Conservation (phyloP, 2,113 vertebrate species). For the Harpagus bidentatus region DNA sequence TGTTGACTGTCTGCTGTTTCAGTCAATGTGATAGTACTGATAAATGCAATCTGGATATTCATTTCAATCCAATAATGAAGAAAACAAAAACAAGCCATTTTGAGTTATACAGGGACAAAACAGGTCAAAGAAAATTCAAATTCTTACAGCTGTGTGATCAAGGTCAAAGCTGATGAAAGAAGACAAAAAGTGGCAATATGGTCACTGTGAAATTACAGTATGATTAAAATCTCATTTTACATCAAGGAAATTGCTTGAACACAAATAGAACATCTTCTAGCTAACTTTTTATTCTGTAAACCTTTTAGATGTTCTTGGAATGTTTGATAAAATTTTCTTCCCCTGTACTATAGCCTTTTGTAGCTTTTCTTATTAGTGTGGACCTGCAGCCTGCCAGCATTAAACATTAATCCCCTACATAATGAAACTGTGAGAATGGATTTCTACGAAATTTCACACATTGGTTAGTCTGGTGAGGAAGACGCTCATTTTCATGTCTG, state of each 20-base stretch:
- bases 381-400: conserved; percentile 28
- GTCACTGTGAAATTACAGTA: not conserved
- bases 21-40: not conserved
- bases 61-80: not conserved
- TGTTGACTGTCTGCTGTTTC: not conserved
- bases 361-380: conserved; percentile 61
- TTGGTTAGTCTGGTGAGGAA: conserved; percentile 51
- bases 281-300: conserved; percentile 30
- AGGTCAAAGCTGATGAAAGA: not conserved
- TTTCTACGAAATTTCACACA: conserved; percentile 63
- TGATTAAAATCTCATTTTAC: conserved; percentile 32
- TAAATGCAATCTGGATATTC: not conserved
- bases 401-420: conserved; percentile 64
- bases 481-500: conserved; percentile 53
- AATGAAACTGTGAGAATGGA: conserved; percentile 62
- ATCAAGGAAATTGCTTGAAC: conserved; percentile 5
- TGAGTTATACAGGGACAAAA: not conserved
- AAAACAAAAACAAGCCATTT: not conserved
- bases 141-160: not conserved
- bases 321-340: conserved; percentile 59
- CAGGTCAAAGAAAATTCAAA: not conserved
- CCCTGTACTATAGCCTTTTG: conserved; percentile 49
- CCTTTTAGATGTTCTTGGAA: conserved; percentile 52
- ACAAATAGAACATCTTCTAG: conserved; percentile 39
- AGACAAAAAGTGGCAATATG: not conserved